Evolutionary conservation across 2,888 invertebrate genomes (phyloP), one percentile per base, ranked within the genome.

Genomic region (Ophion costatus): DNA sequence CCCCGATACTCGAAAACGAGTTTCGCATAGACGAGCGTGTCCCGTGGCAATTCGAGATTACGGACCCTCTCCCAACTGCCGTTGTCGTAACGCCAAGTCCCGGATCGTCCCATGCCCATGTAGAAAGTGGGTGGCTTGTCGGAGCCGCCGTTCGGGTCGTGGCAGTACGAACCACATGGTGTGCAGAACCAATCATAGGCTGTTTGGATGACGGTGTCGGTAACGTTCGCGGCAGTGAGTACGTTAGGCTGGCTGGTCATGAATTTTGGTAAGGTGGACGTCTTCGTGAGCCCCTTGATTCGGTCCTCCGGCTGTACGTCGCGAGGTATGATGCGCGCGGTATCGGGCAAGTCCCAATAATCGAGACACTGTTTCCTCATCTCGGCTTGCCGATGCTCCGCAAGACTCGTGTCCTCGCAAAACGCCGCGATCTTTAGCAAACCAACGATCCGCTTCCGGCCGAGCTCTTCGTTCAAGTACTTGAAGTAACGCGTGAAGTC

Each of bases 351-450:
- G 89, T 94, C 93, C 98, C 98, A 99, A 81, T 96, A 94, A 77
- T 95, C 93, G 51, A 98, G 94, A 92, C 98, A 98, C 87, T 96
- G 93, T 86, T 94, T 95, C 77, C 96, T 95, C 91, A 97, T 95
- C 82, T 96, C 95, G 1, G 95, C 95, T 93, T 98, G 98, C 76
- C 95, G 94, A 0, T 92, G 87, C 92, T 98, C 98, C 86, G 95
- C 94, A 71, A 98, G 92, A 6, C 93, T 95, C 87, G 95, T 94
- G 91, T 98, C 96, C 91, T 96, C 96, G 88, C 96, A 96, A 92
- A 96, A 98, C 5, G 96, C 96, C 20, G 97, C 96, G 80, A 98
- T 96, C 95, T 98, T 98, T 20, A 96, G 94, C 83, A 99, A 94
- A 85, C 96, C 96, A 66, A 96, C 94, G 33, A 97, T 96, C 94